Base-by-base conservation (phyloP, 2,888 invertebrate genomes). In the Sesamia inferens region DNA sequence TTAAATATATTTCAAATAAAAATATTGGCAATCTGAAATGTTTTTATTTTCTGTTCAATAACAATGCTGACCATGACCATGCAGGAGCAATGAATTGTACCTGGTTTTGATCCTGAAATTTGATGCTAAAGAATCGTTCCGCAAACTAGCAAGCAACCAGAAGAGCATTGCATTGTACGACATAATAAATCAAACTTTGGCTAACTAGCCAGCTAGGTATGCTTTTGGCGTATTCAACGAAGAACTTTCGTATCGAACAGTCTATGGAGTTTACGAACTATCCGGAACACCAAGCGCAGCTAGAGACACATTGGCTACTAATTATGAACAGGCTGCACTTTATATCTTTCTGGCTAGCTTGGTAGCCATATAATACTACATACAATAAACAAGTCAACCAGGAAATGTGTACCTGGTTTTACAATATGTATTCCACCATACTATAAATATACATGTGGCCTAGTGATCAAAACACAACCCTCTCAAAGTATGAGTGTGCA, bases 231-330 rank as follows among this genome's bases (percentile, higher is more conserved):
- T 77, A 58, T 74, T 61, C 57, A 59, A 14, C 44, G 22, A 48
- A 22, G 14, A 74, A 64, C 57, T 81, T 81, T 71, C 54, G 11
- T 70, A 71, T 48, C 64, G 31, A 47, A 80, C 48, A 16, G 19
- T 62, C 39, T 59, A 62, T 51, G 62, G 47, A 78, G 67, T 71
- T 74, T 31, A 11, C 51, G 31, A 81, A 77, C 77, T 74, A 71
- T 74, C 59, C 39, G 19, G 59, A 67, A 77, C 76, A 66, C 51
- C 42, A 63, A 22, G 42, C 63, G 68, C 59, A 68, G 11, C 44
- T 31, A 42, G 59, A 64, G 67, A 78, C 73, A 59, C 48, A 47
- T 44, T 22, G 51, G 54, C 63, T 67, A 59, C 77, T 80, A 80
- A 79, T 79, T 71, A 71, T 64, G 19, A 47, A 68, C 58, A 47